These are phyloP conservation scores for Prosapia bicincta DNA, from an alignment of 2,888 invertebrate genomes.

Conservation along the genomic window DNA sequence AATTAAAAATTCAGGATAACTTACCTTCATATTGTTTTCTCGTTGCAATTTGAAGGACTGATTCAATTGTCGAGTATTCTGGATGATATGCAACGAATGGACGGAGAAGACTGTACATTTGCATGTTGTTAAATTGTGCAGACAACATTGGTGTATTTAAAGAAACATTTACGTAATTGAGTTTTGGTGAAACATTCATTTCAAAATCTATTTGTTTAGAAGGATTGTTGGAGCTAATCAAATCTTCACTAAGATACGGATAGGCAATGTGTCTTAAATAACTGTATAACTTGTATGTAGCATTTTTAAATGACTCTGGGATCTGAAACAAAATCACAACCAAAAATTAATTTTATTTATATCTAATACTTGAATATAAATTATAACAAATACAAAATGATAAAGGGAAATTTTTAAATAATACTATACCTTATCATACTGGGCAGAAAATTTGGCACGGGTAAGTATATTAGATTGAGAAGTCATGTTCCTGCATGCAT, in stretches of 20 bases:
- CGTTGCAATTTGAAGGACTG: constrained; percentile 35
- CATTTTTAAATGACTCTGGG: constrained; percentile 47
- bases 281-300: constrained; percentile 50
- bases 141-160: constrained; percentile 48
- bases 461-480: constrained; percentile 55
- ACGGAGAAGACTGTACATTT: constrained; percentile 46
- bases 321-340: constrained; percentile 38
- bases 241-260: constrained; percentile 52
- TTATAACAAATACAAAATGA: neutral
- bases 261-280: constrained; percentile 49
- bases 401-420: too few relatives aligned
- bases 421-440: constrained; percentile 42
- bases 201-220: constrained; percentile 51
- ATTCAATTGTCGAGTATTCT: constrained; percentile 46
- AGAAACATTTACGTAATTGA: constrained; percentile 50
- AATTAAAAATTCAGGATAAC: neutral
- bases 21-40: constrained; percentile 25
- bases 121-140: constrained; percentile 49
- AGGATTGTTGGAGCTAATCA: constrained; percentile 43
- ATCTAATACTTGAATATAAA: neutral
- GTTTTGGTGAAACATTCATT: constrained; percentile 49
- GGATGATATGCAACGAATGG: constrained; percentile 51
- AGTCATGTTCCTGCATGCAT: constrained; percentile 56
- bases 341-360: too few relatives aligned
- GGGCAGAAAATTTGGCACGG: constrained; percentile 49